Evolutionary conservation across 1,140 invertebrate species (phyloP), one percentile per base, ranked within the genome.

Genomic region (Lysiphlebus fabarum): DNA sequence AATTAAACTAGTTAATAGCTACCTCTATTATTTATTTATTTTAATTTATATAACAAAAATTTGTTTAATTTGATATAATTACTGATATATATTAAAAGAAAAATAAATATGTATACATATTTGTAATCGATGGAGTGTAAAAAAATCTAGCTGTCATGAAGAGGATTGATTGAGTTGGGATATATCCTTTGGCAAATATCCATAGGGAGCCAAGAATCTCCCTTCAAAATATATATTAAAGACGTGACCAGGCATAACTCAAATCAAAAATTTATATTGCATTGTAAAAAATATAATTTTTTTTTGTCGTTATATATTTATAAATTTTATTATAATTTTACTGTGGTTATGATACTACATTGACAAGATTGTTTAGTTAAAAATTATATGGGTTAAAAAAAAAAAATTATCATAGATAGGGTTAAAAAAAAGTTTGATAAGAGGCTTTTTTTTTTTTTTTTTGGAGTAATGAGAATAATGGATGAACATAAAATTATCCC

Each of bases 161-260:
- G 61, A 70, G 72, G 71, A 75, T 73, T 73, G 73, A 73, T 75
- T 69, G 68, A 67, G 64, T 60, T 51, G 38, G 36, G 14, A 7
- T 45, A 12, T 36, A 9, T 40, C 44, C 44, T 33, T 40, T 7
- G 9, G 14, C 17, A 34, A 38, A 26, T 38, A 43, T 44, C 55
- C 26, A 12, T 56, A 44, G 55, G 55, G 55, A 8, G 45, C 8
- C 36, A 14, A 12, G 12, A 48, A 2, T 47, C 42, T 10, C 42
- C 14, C 44, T 42, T 38, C 49, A 53, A 41, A 62, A 67, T 55
- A 58, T 54, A 57, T 76, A 76, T 76, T 76, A 74, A 76, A 76
- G 68, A 78, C 73, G 75, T 76, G 76, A 77, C 75, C 71, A 63
- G 66, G 70, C 74, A 73, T 70, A 72, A 74, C 17, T 26, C 17